These are phyloP conservation scores for Rhagonycha fulva DNA, from an alignment of 2,888 invertebrate species.

Conservation along the genomic window DNA sequence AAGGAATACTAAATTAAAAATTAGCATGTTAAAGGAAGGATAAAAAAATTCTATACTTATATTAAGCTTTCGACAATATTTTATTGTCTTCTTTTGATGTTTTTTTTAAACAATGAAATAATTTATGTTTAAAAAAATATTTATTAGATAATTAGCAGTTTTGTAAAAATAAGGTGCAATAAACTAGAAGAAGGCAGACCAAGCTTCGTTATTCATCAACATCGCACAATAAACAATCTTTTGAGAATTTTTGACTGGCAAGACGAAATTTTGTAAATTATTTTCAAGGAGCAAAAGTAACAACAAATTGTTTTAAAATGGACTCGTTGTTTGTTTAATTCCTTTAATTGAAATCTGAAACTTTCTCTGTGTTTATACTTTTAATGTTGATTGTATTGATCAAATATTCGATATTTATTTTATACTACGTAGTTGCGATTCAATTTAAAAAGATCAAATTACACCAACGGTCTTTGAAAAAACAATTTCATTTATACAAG, in stretches of 20 bases:
- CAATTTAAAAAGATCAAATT: not conserved
- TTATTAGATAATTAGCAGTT: no score
- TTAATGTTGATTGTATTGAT: not conserved
- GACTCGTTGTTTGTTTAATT: not conserved
- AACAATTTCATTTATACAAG: not conserved
- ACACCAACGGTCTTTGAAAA: not conserved
- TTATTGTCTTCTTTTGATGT: no score
- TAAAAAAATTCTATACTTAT: no score
- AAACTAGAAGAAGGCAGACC: not conserved
- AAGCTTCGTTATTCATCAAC: not conserved
- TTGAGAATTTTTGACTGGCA: not conserved
- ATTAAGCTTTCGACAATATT: no score
- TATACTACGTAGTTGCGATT: not conserved
- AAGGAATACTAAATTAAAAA: no score
- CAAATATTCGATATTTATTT: not conserved
- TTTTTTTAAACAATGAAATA: no score
- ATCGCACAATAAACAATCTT: not conserved
- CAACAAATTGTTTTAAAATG: not conserved
- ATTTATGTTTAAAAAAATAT: no score
- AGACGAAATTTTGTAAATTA: not conserved
- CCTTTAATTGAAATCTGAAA: not conserved
- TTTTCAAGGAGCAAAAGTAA: not conserved
- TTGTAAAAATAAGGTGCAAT: not conserved
- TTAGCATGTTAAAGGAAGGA: no score
- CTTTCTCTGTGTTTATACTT: not conserved